phyloP scores from a whole-genome alignment of 2,113 vertebrate species.

The Silurus meridionalis region DNA sequence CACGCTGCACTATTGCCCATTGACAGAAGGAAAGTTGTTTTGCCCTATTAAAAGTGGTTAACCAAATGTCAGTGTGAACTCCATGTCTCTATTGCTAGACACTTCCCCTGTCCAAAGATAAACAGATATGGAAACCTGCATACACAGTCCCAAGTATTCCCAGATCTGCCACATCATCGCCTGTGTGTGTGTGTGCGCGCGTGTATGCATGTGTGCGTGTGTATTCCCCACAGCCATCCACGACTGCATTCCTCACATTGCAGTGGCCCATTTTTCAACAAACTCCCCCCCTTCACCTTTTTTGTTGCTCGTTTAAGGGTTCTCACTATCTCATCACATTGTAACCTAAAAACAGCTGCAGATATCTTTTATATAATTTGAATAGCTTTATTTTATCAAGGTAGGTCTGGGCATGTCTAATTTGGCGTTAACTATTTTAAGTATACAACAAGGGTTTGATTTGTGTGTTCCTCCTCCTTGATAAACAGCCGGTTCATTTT shows the following conservation, averaged over 20 bases:
- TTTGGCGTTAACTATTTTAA: slow-evolving; percentile 21
- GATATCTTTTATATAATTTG: not conserved
- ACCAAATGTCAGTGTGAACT: not conserved
- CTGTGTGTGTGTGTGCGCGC: not conserved
- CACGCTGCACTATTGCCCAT: not conserved
- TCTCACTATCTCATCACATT: not conserved
- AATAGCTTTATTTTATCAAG: slow-evolving; percentile 15
- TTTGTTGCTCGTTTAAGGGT: not conserved
- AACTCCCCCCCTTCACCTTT: not conserved
- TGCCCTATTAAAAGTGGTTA: not conserved
- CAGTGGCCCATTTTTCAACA: not conserved
- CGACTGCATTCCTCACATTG: not conserved
- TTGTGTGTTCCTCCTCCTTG: slow-evolving; percentile 64
- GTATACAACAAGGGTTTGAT: slow-evolving; percentile 6
- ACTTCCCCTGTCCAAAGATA: not conserved
- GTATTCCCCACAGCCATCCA: not conserved
- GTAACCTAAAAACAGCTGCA: not conserved
- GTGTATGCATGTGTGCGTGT: too few species aligned
- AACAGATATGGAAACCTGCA: not conserved
- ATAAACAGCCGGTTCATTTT: slow-evolving; percentile 64
- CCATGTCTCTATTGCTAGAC: not conserved
- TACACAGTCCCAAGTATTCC: not conserved
- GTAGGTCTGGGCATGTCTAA: not conserved
- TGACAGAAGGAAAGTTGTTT: too few species aligned
- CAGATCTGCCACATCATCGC: not conserved